A percentile compares a stretch with the other conserved stretches of the same genome.
Conservation (phyloP, 2,797 vertebrate genomes). For the Halcyon leucocephala region DNA sequence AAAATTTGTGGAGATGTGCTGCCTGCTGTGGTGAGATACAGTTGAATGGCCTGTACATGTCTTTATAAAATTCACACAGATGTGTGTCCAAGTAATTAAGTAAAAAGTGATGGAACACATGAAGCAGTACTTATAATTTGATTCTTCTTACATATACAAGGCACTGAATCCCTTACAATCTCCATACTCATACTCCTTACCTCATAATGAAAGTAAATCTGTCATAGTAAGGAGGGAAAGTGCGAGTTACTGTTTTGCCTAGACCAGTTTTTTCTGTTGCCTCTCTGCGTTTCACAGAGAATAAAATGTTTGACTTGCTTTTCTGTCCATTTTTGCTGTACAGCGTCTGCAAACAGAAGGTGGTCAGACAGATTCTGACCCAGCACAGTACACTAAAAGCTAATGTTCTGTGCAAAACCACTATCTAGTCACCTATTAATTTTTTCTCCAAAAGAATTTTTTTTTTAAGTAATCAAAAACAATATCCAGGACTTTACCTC, state of each 20-base stretch:
- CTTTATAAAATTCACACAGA: background rate
- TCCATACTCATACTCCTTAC: background rate
- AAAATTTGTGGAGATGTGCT: background rate
- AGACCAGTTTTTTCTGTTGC: background rate
- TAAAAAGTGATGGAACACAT: background rate
- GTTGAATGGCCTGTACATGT: background rate
- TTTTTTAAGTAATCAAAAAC: background rate
- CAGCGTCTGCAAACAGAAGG: background rate
- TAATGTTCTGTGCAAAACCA: background rate
- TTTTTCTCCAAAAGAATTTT: background rate
- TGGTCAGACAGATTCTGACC: background rate
- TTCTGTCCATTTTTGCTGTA: background rate
- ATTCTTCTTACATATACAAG: background rate
- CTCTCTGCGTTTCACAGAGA: background rate
- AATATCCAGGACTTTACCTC: background rate
- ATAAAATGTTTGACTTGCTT: background rate
- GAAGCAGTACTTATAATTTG: background rate
- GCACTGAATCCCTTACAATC: background rate
- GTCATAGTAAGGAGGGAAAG: background rate
- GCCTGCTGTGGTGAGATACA: background rate
- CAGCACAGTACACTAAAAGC: background rate
- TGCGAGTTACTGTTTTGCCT: background rate
- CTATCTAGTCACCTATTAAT: background rate
- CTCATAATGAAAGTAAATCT: background rate
- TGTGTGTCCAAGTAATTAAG: background rate